Base-by-base conservation (phyloP, 2,888 invertebrate species). In the Cryptus armator region DNA sequence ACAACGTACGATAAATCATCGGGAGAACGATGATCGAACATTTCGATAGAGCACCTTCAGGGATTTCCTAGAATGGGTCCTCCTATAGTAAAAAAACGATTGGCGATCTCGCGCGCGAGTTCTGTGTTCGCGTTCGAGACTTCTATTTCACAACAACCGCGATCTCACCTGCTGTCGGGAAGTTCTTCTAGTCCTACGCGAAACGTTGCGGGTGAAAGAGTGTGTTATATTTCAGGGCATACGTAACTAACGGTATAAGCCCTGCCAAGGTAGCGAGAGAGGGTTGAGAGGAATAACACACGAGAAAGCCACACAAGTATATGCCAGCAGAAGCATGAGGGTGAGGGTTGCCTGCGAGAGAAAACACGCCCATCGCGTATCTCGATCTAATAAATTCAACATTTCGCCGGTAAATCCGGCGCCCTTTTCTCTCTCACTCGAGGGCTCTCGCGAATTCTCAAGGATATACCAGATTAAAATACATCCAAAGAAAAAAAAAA, bases 341-440 rank as follows among this genome's bases (percentile, higher is more conserved):
- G 87, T 86, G 85, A 85, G 86, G 86, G 86, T 81, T 71, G 84
- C 86, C 90, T 89, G 86, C 88, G 89, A 88, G 86, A 88, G 89
- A 87, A 91, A 93, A 59, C 59, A 59, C 93, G 93, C 93, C 93
- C 93, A 92, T 91, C 87, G 91, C 92, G 91, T 93, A 93, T 93
- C 93, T 92, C 92, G 93, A 93, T 93, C 93, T 93, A 93, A 93
- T 93, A 93, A 93, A 93, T 93, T 91, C 92, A 93, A 93, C 93
- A 92, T 93, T 93, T 93, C 92, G 92, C 92, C 91, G 91, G 91
- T 91, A 92, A 89, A 91, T 89, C 88, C 90, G 88, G 86, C 84
- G 84, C 90, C 89, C 3, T 16, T 46, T 19, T n/a, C 10, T 67
- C 24, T 14, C 19, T n/a, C 67, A 12, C 24, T 9, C 24, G 12